A percentile compares a stretch with the other conserved stretches of the same genome.
phyloP scores from a whole-genome alignment of 2,888 invertebrate genomes.

The Epsilonema sp. region DNA sequence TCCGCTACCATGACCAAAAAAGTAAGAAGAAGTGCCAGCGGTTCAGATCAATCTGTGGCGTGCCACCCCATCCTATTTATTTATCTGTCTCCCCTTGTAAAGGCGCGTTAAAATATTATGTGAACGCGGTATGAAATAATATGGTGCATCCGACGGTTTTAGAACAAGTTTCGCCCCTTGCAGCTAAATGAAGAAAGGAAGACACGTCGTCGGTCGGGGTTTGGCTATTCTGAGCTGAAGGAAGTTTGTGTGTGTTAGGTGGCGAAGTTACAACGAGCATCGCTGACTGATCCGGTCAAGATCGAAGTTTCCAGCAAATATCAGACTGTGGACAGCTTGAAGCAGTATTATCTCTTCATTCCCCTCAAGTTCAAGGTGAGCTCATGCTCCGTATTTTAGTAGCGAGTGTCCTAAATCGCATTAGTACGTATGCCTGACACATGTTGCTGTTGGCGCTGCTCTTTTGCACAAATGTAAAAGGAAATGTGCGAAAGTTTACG shows the following conservation, averaged over 20 bases:
- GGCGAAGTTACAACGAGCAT: constrained; percentile 83
- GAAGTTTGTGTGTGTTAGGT: constrained; percentile 32
- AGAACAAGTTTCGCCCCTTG: too few species aligned
- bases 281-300: constrained; percentile 74
- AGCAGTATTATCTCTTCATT: constrained; percentile 82
- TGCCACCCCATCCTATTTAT: too few species aligned
- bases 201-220: background rate
- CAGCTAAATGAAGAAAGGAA: too few species aligned
- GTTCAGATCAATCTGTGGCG: background rate
- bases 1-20: constrained; percentile 94
- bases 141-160: background rate
- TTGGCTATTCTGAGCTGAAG: background rate
- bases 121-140: background rate
- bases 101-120: background rate
- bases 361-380: constrained; percentile 78
- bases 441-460: too few species aligned
- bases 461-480: too few species aligned
- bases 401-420: too few species aligned
- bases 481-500: too few species aligned
- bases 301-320: constrained; percentile 88
- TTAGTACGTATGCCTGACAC: too few species aligned
- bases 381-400: too few species aligned
- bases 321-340: constrained; percentile 86
- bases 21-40: constrained; percentile 16
- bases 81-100: too few species aligned